Evolutionary conservation across 1,140 invertebrate species (phyloP).

Genomic region (Temnothorax curvispinosus): DNA sequence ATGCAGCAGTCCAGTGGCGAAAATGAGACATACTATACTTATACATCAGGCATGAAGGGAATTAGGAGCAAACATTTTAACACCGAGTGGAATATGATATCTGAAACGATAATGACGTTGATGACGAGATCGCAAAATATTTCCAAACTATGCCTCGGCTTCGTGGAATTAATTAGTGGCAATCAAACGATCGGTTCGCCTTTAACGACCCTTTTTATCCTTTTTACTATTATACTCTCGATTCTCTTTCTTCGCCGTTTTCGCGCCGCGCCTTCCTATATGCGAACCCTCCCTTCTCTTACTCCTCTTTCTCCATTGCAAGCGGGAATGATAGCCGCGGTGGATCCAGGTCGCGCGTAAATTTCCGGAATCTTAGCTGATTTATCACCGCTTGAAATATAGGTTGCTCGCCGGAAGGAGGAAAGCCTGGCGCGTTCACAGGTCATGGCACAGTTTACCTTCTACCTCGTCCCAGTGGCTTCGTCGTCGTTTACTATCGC

Average conservation of each 20-base stretch:
- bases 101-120: neutral
- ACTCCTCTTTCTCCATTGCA: constrained; percentile 5
- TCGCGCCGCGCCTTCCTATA: neutral
- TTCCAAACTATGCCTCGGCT: neutral
- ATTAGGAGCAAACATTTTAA: neutral
- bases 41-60: neutral
- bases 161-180: constrained; percentile 47
- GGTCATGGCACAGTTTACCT: constrained; percentile 69
- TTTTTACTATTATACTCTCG: constrained; percentile 21
- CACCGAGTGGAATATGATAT: neutral
- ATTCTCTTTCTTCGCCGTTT: constrained; percentile 11
- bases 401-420: constrained; percentile 69
- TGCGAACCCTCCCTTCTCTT: neutral
- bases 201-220: constrained; percentile 47
- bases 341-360: constrained; percentile 75
- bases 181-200: constrained; percentile 59
- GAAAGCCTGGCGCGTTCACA: constrained; percentile 53
- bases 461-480: constrained; percentile 47
- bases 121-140: constrained; percentile 11
- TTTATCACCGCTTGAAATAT: constrained; percentile 77
- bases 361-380: constrained; percentile 78
- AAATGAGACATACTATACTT: neutral
- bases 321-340: constrained; percentile 63
- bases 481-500: constrained; percentile 4
- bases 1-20: neutral